Conservation (phyloP, 2,888 invertebrate genomes). For the Tetrapedia diversipes region DNA sequence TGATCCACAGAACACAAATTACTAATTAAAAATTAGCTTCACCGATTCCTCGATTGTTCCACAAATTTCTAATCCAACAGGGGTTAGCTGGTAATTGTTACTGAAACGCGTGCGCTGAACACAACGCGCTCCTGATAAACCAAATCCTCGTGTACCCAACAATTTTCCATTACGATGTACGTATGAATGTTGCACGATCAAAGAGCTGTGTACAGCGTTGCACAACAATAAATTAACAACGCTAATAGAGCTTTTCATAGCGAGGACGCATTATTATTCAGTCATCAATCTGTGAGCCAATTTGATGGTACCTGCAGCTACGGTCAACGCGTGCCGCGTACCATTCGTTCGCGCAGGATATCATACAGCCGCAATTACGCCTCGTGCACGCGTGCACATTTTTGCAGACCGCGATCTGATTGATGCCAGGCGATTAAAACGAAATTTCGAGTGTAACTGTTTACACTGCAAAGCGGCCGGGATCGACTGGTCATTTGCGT, state of each 20-base stretch:
- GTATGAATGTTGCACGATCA: slow-evolving; percentile 37
- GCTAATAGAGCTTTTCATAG: slow-evolving; percentile 70
- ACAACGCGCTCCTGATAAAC: too few relatives aligned
- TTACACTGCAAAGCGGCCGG: neutral
- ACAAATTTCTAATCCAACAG: neutral
- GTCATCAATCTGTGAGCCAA: slow-evolving; percentile 69
- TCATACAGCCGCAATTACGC: slow-evolving; percentile 37
- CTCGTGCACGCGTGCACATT: neutral
- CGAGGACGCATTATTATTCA: slow-evolving; percentile 66
- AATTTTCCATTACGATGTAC: slow-evolving; percentile 47
- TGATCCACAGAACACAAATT: too few relatives aligned
- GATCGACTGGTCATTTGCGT: neutral
- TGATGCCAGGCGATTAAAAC: slow-evolving; percentile 30
- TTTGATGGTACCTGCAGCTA: slow-evolving; percentile 64
- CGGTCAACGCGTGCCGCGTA: slow-evolving; percentile 37
- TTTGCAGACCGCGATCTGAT: slow-evolving; percentile 28
- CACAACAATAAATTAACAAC: slow-evolving; percentile 69
- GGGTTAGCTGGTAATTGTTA: slow-evolving; percentile 7
- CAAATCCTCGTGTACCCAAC: too few relatives aligned
- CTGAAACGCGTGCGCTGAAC: neutral
- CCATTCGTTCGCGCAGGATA: slow-evolving; percentile 31
- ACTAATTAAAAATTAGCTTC: too few relatives aligned
- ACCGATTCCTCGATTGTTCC: neutral
- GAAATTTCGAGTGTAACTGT: slow-evolving; percentile 3
- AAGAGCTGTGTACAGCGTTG: slow-evolving; percentile 39